phyloP scores from a whole-genome alignment of 1,140 invertebrate genomes.

The Drosophila dunni region DNA sequence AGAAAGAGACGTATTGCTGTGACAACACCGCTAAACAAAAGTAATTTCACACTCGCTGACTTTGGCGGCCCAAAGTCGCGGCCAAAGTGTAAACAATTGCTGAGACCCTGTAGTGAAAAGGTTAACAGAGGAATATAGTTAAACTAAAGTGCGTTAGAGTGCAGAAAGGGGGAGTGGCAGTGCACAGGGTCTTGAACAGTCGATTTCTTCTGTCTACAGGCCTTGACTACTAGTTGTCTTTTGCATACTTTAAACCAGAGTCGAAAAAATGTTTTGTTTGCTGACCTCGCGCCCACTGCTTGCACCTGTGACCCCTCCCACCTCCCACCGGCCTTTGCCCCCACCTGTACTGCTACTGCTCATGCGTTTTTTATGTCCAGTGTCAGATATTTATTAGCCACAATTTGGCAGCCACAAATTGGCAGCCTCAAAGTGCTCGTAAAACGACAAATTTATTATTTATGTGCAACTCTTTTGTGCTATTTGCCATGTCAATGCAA shows the following conservation, averaged over 20 bases:
- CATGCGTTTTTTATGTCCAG: constrained; percentile 16
- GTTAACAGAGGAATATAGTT: too few species aligned
- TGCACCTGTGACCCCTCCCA: background rate
- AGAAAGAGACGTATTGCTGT: constrained; percentile 9
- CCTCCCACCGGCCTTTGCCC: background rate
- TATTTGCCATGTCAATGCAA: constrained; percentile 73
- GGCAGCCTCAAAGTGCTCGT: constrained; percentile 61
- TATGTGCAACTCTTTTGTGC: constrained; percentile 82
- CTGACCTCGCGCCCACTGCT: background rate
- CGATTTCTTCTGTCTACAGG: too few species aligned
- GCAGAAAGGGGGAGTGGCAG: too few species aligned
- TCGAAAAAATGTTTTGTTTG: background rate
- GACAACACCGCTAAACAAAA: constrained; percentile 68
- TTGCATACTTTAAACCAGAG: background rate
- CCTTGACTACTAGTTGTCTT: constrained; percentile 22
- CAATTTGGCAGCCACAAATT: constrained; percentile 82
- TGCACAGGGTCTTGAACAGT: too few species aligned
- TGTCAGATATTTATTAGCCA: constrained; percentile 82
- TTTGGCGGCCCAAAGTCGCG: constrained; percentile 47
- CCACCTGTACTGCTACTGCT: background rate
- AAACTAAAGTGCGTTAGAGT: too few species aligned
- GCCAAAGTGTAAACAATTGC: constrained; percentile 69
- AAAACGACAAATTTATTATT: constrained; percentile 82
- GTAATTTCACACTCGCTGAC: constrained; percentile 83
- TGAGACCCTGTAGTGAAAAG: too few species aligned